Evolutionary conservation across 1,140 invertebrate species (phyloP).

Genomic region (Lucilia sericata): DNA sequence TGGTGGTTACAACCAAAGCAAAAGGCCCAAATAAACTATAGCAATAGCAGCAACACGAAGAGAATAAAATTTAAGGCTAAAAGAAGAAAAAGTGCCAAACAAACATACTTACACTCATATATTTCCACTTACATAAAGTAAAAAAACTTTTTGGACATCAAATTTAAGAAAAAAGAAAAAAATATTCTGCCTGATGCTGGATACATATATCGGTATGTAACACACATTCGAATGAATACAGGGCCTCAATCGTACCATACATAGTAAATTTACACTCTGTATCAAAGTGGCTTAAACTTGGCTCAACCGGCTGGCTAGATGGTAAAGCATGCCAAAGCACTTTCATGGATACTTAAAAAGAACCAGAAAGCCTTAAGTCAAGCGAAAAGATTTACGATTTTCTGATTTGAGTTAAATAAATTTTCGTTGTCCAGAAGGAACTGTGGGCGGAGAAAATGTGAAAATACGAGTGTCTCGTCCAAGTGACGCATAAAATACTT

Average conservation of each 20-base stretch:
- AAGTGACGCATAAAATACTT: slow-evolving; percentile 23
- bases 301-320: neutral
- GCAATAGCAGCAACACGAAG: neutral
- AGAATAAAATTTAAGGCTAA: neutral
- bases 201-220: neutral
- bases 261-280: neutral
- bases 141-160: neutral
- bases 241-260: neutral
- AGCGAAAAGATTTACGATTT: slow-evolving; percentile 37
- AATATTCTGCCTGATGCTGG: neutral
- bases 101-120: neutral
- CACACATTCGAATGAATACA: neutral
- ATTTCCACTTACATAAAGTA: neutral
- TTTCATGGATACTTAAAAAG: slow-evolving; percentile 22
- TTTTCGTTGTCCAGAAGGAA: slow-evolving; percentile 43
- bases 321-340: neutral
- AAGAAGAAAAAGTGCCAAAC: neutral
- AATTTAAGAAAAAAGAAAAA: neutral
- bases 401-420: slow-evolving; percentile 45
- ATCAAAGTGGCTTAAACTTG: slow-evolving; percentile 14
- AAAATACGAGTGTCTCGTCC: slow-evolving; percentile 35
- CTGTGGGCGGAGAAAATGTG: slow-evolving; percentile 43
- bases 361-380: slow-evolving; percentile 17
- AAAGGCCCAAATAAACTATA: neutral
- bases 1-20: neutral